Conservation (phyloP, 2,888 invertebrate species). For the Eilema griseolum region DNA sequence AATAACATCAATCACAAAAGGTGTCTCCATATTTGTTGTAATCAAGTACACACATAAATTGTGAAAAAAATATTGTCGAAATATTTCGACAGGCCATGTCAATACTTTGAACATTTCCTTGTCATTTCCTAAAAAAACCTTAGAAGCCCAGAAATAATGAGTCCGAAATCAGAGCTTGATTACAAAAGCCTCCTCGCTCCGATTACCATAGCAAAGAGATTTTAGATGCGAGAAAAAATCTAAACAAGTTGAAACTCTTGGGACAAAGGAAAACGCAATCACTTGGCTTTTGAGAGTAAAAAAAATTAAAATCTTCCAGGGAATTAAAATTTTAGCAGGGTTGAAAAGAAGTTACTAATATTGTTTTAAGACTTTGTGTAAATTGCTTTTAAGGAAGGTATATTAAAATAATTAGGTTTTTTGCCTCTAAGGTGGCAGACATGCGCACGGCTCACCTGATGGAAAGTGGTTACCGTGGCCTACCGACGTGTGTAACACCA, state of each 20-base stretch:
- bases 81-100: not conserved
- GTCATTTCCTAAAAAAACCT: slow-evolving; percentile 36
- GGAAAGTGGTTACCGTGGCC: too few relatives aligned
- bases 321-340: slow-evolving; percentile 17
- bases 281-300: slow-evolving; percentile 36
- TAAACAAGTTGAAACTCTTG: slow-evolving; percentile 47
- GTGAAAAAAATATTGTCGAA: not conserved
- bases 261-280: slow-evolving; percentile 40
- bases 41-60: not conserved
- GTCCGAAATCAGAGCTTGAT: slow-evolving; percentile 54
- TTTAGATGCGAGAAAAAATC: slow-evolving; percentile 42
- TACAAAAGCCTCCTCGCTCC: slow-evolving; percentile 46
- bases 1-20: not conserved
- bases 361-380: not conserved
- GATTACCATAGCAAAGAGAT: slow-evolving; percentile 53
- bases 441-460: too few relatives aligned
- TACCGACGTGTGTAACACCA: too few relatives aligned
- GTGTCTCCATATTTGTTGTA: not conserved
- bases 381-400: not conserved
- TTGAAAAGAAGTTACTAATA: slow-evolving; percentile 15
- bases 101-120: slow-evolving; percentile 15
- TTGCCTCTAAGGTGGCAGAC: too few relatives aligned
- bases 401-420: not conserved
- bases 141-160: slow-evolving; percentile 55
- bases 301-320: slow-evolving; percentile 25